A percentile compares a stretch with the other conserved stretches of the same genome.
These are phyloP conservation scores for Leptopilina drosophilae DNA, from an alignment of 2,888 invertebrate species.

Conservation along the genomic window DNA sequence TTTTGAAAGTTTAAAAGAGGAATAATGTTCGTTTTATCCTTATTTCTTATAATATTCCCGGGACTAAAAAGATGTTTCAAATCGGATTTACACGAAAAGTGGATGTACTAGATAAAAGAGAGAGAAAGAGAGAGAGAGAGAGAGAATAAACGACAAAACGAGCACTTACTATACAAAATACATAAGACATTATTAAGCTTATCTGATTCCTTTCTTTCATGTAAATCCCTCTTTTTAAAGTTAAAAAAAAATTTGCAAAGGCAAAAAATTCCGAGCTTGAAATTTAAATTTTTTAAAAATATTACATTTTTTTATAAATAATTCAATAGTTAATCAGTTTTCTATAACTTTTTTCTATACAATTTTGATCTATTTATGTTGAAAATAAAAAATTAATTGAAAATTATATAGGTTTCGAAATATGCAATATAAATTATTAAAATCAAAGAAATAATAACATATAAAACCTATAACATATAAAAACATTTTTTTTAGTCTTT, in stretches of 20 bases:
- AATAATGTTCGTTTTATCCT: conserved; percentile 8
- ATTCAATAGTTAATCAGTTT: background rate
- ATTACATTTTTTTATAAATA: background rate
- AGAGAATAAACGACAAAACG: background rate
- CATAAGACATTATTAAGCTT: background rate
- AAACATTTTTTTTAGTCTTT: no score
- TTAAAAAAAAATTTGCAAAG: background rate
- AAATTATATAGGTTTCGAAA: no score
- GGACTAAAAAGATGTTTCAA: conserved; percentile 13
- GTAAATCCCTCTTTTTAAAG: background rate
- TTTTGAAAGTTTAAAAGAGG: background rate
- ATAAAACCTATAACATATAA: no score
- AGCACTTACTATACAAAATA: background rate
- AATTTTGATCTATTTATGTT: no score
- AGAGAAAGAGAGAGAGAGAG: no score
- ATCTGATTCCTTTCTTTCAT: conserved; percentile 10
- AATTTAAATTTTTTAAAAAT: background rate
- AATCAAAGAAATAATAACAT: no score
- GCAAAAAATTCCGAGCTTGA: background rate
- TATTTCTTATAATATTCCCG: conserved; percentile 21
- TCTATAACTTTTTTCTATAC: no score
- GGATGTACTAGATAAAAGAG: background rate
- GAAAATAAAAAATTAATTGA: no score
- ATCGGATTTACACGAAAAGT: conserved; percentile 21
- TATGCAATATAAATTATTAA: background rate